Base-by-base conservation (phyloP, 2,888 invertebrate species). In the Clepsis dumicolana region DNA sequence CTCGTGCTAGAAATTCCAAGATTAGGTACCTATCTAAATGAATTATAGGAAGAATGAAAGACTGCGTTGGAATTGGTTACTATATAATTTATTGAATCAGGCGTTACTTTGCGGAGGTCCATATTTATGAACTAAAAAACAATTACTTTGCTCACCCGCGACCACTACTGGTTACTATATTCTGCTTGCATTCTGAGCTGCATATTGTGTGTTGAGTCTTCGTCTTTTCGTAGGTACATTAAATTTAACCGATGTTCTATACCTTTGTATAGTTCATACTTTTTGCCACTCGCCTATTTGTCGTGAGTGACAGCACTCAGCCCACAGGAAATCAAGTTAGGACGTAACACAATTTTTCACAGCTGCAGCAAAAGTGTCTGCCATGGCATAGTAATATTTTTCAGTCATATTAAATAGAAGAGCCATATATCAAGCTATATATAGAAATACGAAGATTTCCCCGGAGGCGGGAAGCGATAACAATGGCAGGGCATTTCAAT, bases 401-500 rank as follows among this genome's bases (percentile, higher is more conserved):
- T 38, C 50, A 68, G 63, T 29, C 52, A 59, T 59, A 68, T 59
- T 24, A 63, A 63, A 57, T 41, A 63, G 52, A 21, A 52, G 5
- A 41, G 25, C 27, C 56, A 77, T 79, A 83, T 75, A 79, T 75
- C 73, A 80, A 72, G 75, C 67, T 72, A 80, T 78, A 82, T 82
- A 79, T 83, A 82, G 81, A 84, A 84, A 84, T 84, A 80, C 78
- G 70, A 72, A 81, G 81, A 82, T 81, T 82, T 83, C 79, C 79
- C 80, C 77, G 75, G 83, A 77, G 84, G 80, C 85, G 87, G 87
- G 80, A 83, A 85, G 85, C 87, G 89, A 86, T 88, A 89, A 90
- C 90, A 91, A 91, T 89, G 79, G 85, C 78, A 77, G 80, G 78
- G 83, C 79, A 84, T 91, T 91, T 90, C 90, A 90, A 90, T 90